Evolutionary conservation across 2,888 invertebrate species (phyloP).

Genomic region (Crossocerus cetratus): DNA sequence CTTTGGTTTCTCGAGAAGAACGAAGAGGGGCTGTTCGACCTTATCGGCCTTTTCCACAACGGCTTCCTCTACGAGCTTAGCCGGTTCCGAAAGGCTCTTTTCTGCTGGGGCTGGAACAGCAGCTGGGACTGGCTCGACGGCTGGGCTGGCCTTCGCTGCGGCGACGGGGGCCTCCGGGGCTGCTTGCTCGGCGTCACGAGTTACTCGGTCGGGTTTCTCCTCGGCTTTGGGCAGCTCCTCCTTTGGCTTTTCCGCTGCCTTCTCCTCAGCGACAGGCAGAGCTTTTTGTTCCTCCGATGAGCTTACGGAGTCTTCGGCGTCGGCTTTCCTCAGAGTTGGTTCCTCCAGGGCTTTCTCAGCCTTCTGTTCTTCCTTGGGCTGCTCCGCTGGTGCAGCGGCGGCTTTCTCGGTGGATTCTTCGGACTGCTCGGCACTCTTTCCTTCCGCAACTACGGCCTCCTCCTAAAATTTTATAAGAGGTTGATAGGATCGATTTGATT

Average conservation of each 20-base stretch:
- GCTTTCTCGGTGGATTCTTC: conserved; percentile 42
- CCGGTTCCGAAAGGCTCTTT: conserved; percentile 30
- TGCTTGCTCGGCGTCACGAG: conserved; percentile 67
- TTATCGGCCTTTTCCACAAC: conserved; percentile 47
- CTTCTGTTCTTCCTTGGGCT: conserved; percentile 45
- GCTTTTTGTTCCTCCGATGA: conserved; percentile 44
- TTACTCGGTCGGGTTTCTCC: conserved; percentile 68
- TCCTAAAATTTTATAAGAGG: conserved; percentile 37
- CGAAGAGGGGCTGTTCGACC: conserved; percentile 23
- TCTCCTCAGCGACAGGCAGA: conserved; percentile 32
- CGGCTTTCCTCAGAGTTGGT: conserved; percentile 42
- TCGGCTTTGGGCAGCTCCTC: conserved; percentile 66
- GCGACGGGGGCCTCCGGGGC: conserved; percentile 22
- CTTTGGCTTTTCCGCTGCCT: conserved; percentile 46
- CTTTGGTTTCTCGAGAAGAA: conserved; percentile 14
- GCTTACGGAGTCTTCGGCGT: conserved; percentile 39
- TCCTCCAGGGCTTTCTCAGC: conserved; percentile 1
- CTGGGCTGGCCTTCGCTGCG: conserved; percentile 22
- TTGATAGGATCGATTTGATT: neutral
- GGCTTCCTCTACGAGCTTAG: conserved; percentile 35
- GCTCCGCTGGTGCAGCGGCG: conserved; percentile 38
- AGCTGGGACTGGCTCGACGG: conserved; percentile 11
- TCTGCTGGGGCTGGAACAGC: conserved; percentile 18
- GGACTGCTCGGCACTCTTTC: conserved; percentile 52
- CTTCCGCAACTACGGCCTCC: conserved; percentile 36